Evolutionary conservation across 1,140 invertebrate species (phyloP), one percentile per base, ranked within the genome.

Genomic region (Pachyrhynchus sulphureomaculatus): DNA sequence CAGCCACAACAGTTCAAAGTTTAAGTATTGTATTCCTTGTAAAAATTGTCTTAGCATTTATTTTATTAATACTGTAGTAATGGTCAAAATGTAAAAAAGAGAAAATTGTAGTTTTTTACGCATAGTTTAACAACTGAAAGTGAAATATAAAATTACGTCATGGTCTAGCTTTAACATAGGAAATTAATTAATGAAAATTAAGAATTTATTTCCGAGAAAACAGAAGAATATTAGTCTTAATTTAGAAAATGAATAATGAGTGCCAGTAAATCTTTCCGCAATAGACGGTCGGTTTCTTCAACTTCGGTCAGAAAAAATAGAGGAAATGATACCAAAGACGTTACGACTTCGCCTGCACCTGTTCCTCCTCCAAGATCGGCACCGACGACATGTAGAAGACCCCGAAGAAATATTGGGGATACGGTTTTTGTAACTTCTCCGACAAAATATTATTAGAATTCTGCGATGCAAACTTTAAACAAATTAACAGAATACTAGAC

Each of bases 321-420:
- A 10, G 34, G 26, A 32, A 23, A 49, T 64, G 49, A 36, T 23
- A 18, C 23, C 20, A 23, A 47, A 15, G 36, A 49, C 17, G 53
- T 37, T 37, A 13, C 56, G 8, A 33, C 15, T 13, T 34, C 18
- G 4, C 15, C 41, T 17, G 41, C 62, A 8, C 72, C 70, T 20
- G 29, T 66, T 23, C 71, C 71, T 32, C 69, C 73, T 3, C 67
- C 69, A 17, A 64, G 70, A 36, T 70, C 71, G 1, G 66, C 68
- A 12, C 67, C 71, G 0, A 65, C 65, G 5, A 72, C 68, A 2
- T 34, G 10, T 13, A 12, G 36, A 2, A 51, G 41, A 60, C 63
- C 68, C 23, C 56, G 73, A 21, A 67, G 68, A 59, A 65, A 75
- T 48, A 68, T 76, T 17, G 75, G 68, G 8, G 75, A 76, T 59